phyloP scores from a whole-genome alignment of 30 jellyfish, hydroid and myxozoan genomes.

The Morbakka virulenta region DNA sequence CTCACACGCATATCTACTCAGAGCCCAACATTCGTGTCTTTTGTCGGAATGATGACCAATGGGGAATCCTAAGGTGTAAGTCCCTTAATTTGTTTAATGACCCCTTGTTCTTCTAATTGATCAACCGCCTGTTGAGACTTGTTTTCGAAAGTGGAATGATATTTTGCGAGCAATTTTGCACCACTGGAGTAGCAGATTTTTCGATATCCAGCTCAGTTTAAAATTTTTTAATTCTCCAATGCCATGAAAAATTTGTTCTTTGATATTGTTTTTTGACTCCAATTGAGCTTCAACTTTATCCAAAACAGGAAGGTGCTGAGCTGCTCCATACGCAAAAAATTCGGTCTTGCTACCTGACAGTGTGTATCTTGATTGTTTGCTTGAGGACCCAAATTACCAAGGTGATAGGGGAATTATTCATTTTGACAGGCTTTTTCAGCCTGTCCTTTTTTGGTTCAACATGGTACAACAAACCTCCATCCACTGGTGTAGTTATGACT shows the following conservation, averaged over 20 bases:
- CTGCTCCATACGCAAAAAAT: too few species aligned
- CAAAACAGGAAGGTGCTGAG: too few species aligned
- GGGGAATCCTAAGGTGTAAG: constrained; percentile 23
- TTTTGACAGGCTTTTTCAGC: too few species aligned
- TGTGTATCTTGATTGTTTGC: too few species aligned
- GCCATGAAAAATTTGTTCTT: not conserved
- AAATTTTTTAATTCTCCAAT: not conserved
- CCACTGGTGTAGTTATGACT: too few species aligned
- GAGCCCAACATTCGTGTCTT: not conserved
- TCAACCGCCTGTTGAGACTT: constrained; percentile 14
- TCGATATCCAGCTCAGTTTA: not conserved
- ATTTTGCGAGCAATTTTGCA: not conserved
- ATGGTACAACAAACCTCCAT: too few species aligned
- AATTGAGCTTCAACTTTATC: too few species aligned
- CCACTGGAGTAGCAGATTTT: not conserved
- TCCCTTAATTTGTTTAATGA: constrained; percentile 6
- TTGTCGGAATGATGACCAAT: constrained; percentile 14
- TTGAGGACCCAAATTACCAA: too few species aligned
- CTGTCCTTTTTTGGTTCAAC: too few species aligned
- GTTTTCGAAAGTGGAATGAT: not conserved
- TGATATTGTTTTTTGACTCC: too few species aligned
- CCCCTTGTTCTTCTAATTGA: constrained; percentile 3
- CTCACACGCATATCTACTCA: constrained; percentile 22
- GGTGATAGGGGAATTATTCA: too few species aligned
- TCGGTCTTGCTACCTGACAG: too few species aligned